Evolutionary conservation across 2,888 invertebrate genomes (phyloP).

Genomic region (Sphaerophoria rueppellii): DNA sequence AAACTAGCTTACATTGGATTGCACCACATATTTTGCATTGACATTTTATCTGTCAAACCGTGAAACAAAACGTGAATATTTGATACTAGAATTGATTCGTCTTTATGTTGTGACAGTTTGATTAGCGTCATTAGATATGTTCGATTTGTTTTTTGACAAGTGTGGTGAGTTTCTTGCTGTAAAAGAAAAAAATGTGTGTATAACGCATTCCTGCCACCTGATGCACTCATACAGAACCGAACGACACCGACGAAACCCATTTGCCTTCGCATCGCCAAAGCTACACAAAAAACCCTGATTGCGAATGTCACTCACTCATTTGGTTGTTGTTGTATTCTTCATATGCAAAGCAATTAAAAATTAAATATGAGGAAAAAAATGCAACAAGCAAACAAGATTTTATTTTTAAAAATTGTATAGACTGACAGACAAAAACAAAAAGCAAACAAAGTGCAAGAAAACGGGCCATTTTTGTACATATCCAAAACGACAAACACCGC

Average conservation of each 20-base stretch:
- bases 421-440: conserved; percentile 6
- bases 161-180: conserved; percentile 49
- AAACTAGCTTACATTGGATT: conserved; percentile 33
- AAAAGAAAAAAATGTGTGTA: conserved; percentile 9
- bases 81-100: no score
- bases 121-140: conserved; percentile 50
- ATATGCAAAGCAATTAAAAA: conserved; percentile 59
- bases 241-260: conserved; percentile 23
- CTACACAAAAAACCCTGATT: conserved; percentile 50
- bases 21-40: conserved; percentile 30
- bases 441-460: conserved; percentile 35
- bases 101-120: not conserved
- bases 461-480: not conserved
- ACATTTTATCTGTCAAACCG: conserved; percentile 43
- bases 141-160: conserved; percentile 32
- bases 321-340: conserved; percentile 35
- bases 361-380: conserved; percentile 3
- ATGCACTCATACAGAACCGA: not conserved
- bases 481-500: conserved; percentile 30
- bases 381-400: conserved; percentile 24
- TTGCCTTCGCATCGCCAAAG: conserved; percentile 48
- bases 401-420: conserved; percentile 27
- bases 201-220: conserved; percentile 4
- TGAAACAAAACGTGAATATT: not conserved
- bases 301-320: conserved; percentile 55